These are phyloP conservation scores for Macaca mulatta DNA, from an alignment of 2,113 vertebrate genomes.

Conservation along the genomic window DNA sequence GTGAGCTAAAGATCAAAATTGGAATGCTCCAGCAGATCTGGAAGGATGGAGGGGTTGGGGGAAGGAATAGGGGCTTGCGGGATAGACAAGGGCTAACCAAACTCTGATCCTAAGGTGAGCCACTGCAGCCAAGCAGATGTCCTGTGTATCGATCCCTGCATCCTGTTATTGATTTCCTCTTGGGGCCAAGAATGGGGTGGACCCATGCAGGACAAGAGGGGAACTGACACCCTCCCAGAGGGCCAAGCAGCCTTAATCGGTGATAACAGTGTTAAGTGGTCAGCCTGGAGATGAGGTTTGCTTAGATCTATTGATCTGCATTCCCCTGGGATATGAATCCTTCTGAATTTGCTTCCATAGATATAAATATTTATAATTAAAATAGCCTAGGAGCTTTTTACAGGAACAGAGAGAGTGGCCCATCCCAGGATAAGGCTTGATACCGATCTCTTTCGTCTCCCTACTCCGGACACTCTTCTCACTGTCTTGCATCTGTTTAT, in stretches of 20 bases:
- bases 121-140: slow-evolving; percentile 46
- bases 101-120: slow-evolving; percentile 57
- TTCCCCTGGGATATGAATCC: slow-evolving; percentile 69
- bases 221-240: slow-evolving; percentile 61
- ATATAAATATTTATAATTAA: slow-evolving; percentile 69
- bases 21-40: background rate
- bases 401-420: slow-evolving; percentile 46
- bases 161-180: slow-evolving; percentile 64
- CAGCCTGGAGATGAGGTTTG: slow-evolving; percentile 72
- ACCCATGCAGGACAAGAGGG: slow-evolving; percentile 60
- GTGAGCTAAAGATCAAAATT: slow-evolving; percentile 49
- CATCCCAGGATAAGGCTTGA: slow-evolving; percentile 34
- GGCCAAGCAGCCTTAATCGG: slow-evolving; percentile 62
- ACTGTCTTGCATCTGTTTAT: background rate
- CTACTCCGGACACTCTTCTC: background rate
- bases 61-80: background rate
- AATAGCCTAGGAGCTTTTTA: slow-evolving; percentile 27
- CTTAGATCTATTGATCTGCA: slow-evolving; percentile 68
- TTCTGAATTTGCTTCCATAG: slow-evolving; percentile 60
- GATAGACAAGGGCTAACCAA: slow-evolving; percentile 38
- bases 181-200: slow-evolving; percentile 60
- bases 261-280: slow-evolving; percentile 62
- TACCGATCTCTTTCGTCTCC: background rate
- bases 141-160: slow-evolving; percentile 64
- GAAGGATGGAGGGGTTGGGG: background rate